Base-by-base conservation (phyloP, 2,888 invertebrate genomes). In the Tuberolachnus salignus region DNA sequence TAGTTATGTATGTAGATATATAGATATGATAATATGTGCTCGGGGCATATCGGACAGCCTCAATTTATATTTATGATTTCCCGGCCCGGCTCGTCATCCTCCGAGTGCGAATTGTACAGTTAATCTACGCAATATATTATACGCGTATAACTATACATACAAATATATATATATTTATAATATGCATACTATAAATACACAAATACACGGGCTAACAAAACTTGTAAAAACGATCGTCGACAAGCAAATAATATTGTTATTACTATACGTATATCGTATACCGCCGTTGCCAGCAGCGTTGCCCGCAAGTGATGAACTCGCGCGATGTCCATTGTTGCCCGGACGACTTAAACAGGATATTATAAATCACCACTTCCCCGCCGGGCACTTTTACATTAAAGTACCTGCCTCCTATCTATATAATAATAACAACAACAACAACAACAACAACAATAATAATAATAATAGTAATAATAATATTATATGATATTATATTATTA, bases 121-220 rank as follows among this genome's bases (percentile, higher is more conserved):
- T 34, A 34, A 34, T 46, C 1, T 1, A 64, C 21, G 9, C 1
- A 46, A 23, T 4, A 66, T 23, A 49, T 10, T 13, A 16, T 46
- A 49, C 42, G 14, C 10, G 4, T 66, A 23, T 49, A 49, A 14
- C 23, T 49, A 63, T 42, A 46, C 46, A 26, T 71, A n/a, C n/a
- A n/a, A n/a, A n/a, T n/a, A n/a, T n/a, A n/a, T n/a, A n/a, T n/a
- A n/a, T n/a, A n/a, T n/a, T n/a, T n/a, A n/a, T n/a, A n/a, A n/a
- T n/a, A n/a, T n/a, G n/a, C n/a, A n/a, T n/a, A 34, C 6, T 34
- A 6, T 72, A 61, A 72, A 61, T 9, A 26, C 61, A 74, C 64
- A 64, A 64, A 74, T 66, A 55, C n/a, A n/a, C 64, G 53, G 64
- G 64, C 53, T 74, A 74, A 55, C 74, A 53, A 74, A 74, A 74